Conservation (phyloP, 2,888 invertebrate species). For the Furcula furcula region DNA sequence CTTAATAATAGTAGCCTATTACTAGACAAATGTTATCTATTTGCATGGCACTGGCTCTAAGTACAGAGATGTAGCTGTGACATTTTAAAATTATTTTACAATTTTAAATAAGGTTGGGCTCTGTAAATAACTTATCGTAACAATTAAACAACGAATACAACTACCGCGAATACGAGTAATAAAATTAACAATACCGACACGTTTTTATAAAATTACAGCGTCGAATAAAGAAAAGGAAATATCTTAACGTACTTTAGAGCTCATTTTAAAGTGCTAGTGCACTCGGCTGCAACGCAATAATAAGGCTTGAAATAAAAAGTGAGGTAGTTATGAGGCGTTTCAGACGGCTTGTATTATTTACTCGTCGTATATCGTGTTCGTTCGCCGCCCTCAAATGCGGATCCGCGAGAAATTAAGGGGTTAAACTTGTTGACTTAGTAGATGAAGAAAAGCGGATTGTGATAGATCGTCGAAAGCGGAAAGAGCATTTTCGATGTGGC, state of each 20-base stretch:
- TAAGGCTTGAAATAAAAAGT: slow-evolving; percentile 45
- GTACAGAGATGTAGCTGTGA: too few relatives aligned
- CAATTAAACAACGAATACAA: slow-evolving; percentile 4
- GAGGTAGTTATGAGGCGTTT: slow-evolving; percentile 43
- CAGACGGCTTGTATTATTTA: slow-evolving; percentile 41
- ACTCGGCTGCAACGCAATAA: slow-evolving; percentile 28
- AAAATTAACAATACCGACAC: background rate
- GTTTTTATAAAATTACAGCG: background rate
- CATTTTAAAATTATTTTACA: too few relatives aligned
- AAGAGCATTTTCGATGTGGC: too few relatives aligned
- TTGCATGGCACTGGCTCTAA: too few relatives aligned
- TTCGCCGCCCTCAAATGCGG: slow-evolving; percentile 12
- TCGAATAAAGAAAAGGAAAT: slow-evolving; percentile 16
- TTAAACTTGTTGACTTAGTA: slow-evolving; percentile 6
- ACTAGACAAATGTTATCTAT: too few relatives aligned
- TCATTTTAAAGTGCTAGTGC: slow-evolving; percentile 34
- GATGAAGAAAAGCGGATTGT: slow-evolving; percentile 1
- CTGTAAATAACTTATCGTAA: too few relatives aligned
- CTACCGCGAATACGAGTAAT: slow-evolving; percentile 6
- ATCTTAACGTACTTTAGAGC: slow-evolving; percentile 31
- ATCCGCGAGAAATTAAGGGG: slow-evolving; percentile 28
- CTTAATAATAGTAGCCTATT: too few relatives aligned
- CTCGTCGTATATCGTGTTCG: slow-evolving; percentile 28
- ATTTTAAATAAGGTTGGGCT: too few relatives aligned
- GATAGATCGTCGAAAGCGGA: too few relatives aligned